Evolutionary conservation across 2,113 vertebrate species (phyloP).

Genomic region (Rhea americana): DNA sequence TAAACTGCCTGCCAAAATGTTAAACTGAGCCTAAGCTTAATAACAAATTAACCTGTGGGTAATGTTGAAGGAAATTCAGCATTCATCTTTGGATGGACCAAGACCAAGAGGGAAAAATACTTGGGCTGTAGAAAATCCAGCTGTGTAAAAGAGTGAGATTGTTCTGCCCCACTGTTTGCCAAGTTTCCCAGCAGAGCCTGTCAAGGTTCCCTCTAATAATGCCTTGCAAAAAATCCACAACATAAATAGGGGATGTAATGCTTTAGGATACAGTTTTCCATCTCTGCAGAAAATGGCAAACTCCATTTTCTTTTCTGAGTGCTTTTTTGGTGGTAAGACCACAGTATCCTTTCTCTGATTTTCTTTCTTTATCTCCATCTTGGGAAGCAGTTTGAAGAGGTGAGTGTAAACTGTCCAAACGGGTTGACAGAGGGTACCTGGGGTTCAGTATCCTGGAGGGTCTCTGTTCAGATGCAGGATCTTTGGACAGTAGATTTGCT

Average conservation of each 20-base stretch:
- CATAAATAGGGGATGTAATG: conserved; percentile 24
- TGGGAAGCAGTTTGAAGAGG: neutral
- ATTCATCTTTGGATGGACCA: conserved; percentile 59
- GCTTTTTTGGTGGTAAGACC: neutral
- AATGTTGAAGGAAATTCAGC: conserved; percentile 57
- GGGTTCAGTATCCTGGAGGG: neutral
- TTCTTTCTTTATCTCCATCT: neutral
- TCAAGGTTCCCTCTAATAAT: conserved; percentile 50
- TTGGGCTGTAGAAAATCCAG: conserved; percentile 61
- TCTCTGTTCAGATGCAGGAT: neutral
- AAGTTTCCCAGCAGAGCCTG: conserved; percentile 54
- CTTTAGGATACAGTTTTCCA: neutral
- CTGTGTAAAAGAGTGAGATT: conserved; percentile 41
- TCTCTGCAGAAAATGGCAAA: neutral
- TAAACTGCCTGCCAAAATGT: conserved; percentile 54
- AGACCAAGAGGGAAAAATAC: conserved; percentile 55
- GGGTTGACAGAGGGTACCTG: neutral
- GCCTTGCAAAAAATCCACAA: conserved; percentile 21
- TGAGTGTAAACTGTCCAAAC: neutral
- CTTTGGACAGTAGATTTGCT: neutral
- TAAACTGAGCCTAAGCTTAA: conserved; percentile 65
- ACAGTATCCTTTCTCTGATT: neutral
- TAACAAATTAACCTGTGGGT: conserved; percentile 65
- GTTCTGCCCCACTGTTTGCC: conserved; percentile 37
- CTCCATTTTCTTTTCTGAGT: neutral